These are phyloP conservation scores for Sitobion miscanthi DNA, from an alignment of 1,140 invertebrate genomes.

Conservation along the genomic window DNA sequence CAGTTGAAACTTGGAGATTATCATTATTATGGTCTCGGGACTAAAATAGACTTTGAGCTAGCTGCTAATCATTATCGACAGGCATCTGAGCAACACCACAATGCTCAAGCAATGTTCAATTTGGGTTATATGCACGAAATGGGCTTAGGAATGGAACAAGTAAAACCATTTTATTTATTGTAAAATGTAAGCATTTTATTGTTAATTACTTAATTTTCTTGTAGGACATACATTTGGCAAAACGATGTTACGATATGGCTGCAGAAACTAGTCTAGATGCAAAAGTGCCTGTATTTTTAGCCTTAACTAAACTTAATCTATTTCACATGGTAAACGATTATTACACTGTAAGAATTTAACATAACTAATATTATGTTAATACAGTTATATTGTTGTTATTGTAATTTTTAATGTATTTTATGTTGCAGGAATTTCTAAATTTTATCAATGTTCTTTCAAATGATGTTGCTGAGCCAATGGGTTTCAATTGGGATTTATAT, in stretches of 20 bases:
- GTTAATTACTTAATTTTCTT: constrained; percentile 59
- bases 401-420: background rate
- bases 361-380: background rate
- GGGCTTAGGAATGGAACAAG: constrained; percentile 86
- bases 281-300: constrained; percentile 91
- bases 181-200: background rate
- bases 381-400: background rate
- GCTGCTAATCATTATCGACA: constrained; percentile 89
- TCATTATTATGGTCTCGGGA: constrained; percentile 94
- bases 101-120: constrained; percentile 99
- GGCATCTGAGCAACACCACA: constrained; percentile 94
- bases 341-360: constrained; percentile 68
- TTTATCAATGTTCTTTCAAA: constrained; percentile 19
- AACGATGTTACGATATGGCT: constrained; percentile 95
- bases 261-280: constrained; percentile 94
- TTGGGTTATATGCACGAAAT: constrained; percentile 99
- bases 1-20: constrained; percentile 97
- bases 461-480: constrained; percentile 65
- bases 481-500: constrained; percentile 94
- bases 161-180: constrained; percentile 60
- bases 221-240: constrained; percentile 79
- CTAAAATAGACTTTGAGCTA: constrained; percentile 88
- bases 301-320: constrained; percentile 86
- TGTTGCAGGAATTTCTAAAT: constrained; percentile 32
- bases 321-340: constrained; percentile 77